Conservation (phyloP, 2,888 invertebrate species). For the Mongoloraphidia duomilia region DNA sequence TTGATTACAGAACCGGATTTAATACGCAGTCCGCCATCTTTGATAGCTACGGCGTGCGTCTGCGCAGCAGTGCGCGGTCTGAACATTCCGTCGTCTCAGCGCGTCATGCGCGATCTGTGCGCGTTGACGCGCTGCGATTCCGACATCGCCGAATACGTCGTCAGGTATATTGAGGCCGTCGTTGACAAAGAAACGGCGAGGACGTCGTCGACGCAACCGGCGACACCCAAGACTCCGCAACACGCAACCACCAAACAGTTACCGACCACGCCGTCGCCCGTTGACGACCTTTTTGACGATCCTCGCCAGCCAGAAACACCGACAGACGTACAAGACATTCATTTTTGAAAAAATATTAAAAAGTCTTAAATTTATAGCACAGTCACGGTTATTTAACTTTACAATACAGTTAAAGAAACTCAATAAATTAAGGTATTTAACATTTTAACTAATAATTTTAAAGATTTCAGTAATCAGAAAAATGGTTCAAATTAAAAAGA, state of each 20-base stretch:
- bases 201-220: constrained; percentile 12
- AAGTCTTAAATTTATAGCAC: background rate
- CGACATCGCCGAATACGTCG: constrained; percentile 37
- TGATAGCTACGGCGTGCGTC: constrained; percentile 55
- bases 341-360: constrained; percentile 21
- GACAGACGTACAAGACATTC: constrained; percentile 29
- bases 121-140: constrained; percentile 35
- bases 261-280: constrained; percentile 3
- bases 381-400: too few species aligned
- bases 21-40: constrained; percentile 52
- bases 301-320: constrained; percentile 29
- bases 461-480: too few species aligned
- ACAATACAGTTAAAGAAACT: too few species aligned
- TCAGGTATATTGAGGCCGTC: constrained; percentile 42
- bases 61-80: constrained; percentile 52
- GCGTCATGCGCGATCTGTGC: constrained; percentile 27
- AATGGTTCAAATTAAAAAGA: too few species aligned
- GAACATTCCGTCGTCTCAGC: constrained; percentile 30
- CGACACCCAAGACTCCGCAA: background rate
- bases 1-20: constrained; percentile 53
- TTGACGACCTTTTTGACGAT: constrained; percentile 12
- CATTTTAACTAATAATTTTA: too few species aligned
- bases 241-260: background rate
- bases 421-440: too few species aligned
- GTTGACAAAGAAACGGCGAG: constrained; percentile 30